These are phyloP conservation scores for Chelonia mydas DNA, from an alignment of 2,797 vertebrate genomes.

Conservation along the genomic window DNA sequence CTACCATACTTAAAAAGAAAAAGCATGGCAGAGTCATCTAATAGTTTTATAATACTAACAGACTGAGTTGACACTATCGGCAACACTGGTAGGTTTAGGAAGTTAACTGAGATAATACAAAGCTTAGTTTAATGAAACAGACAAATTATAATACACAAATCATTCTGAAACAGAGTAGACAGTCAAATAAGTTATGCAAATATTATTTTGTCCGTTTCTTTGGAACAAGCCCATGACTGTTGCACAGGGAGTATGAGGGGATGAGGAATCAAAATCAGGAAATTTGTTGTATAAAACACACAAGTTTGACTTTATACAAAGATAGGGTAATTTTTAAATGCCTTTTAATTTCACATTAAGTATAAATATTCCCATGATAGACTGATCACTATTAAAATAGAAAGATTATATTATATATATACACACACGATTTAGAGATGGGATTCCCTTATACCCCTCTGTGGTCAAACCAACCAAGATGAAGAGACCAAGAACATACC, in stretches of 20 bases:
- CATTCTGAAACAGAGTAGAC: constrained; percentile 8
- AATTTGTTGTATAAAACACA: constrained; percentile 4
- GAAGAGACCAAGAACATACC: no score
- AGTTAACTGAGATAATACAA: fast-evolving
- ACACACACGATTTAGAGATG: no score
- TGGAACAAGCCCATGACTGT: constrained; percentile 21
- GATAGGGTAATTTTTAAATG: background rate
- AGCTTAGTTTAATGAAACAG: background rate
- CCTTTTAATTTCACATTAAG: constrained; percentile 20
- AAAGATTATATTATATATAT: background rate
- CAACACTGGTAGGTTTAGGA: fast-evolving
- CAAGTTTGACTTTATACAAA: constrained; percentile 13
- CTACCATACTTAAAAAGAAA: background rate
- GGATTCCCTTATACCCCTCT: no score
- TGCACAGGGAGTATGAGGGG: background rate
- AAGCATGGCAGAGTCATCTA: background rate
- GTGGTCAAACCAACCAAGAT: no score
- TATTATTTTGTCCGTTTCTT: constrained; percentile 25
- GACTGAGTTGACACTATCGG: fast-evolving
- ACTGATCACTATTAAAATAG: constrained; percentile 7
- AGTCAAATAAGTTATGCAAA: background rate
- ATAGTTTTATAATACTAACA: fast-evolving
- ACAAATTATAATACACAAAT: background rate
- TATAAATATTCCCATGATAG: background rate
- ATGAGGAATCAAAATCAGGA: constrained; percentile 4